These are phyloP conservation scores for Triops longicaudatus DNA, from an alignment of 1,140 invertebrate genomes.

Conservation along the genomic window DNA sequence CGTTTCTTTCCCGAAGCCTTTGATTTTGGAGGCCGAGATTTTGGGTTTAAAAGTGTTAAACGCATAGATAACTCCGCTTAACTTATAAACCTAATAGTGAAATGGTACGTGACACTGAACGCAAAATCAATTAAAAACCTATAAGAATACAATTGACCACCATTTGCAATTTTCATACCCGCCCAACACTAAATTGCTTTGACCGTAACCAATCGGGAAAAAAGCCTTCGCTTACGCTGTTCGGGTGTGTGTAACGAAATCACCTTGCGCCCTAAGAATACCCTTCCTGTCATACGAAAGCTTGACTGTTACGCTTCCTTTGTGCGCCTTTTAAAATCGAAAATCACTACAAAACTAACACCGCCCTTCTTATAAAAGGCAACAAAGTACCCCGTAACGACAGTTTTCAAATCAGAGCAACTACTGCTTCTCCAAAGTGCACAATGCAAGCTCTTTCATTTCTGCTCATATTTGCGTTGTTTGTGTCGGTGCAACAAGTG, in stretches of 20 bases:
- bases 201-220: too few relatives aligned
- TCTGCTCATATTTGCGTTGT: neutral
- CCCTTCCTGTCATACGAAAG: too few relatives aligned
- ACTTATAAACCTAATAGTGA: neutral
- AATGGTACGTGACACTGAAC: neutral
- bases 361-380: neutral
- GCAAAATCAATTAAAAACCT: neutral
- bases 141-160: neutral
- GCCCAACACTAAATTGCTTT: neutral
- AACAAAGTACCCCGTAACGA: neutral
- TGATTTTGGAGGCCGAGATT: neutral
- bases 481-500: neutral
- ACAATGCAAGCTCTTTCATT: neutral
- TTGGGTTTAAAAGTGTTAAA: neutral
- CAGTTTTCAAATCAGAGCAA: neutral
- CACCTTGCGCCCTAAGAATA: too few relatives aligned
- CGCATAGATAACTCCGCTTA: neutral
- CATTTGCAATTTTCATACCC: neutral
- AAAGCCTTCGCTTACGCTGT: too few relatives aligned
- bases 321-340: neutral
- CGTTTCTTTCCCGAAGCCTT: too few relatives aligned
- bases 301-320: too few relatives aligned
- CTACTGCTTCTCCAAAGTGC: neutral
- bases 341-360: neutral
- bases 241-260: too few relatives aligned